Evolutionary conservation across 1,140 invertebrate species (phyloP), one percentile per base, ranked within the genome.

Genomic region (Pollicipes pollicipes): DNA sequence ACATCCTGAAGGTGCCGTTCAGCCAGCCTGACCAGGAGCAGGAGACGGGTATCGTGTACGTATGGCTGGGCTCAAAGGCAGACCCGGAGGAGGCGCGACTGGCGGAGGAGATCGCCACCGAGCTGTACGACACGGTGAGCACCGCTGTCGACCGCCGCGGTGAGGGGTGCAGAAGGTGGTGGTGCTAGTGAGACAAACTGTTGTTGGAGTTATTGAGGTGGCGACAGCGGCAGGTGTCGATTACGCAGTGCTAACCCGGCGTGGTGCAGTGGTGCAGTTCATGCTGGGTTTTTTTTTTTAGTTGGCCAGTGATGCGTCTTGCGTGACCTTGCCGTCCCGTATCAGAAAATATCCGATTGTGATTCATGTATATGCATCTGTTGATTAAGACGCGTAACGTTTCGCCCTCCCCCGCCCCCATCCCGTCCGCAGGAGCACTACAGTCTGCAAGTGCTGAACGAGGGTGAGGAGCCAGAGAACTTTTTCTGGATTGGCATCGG

Each of bases 401-500:
- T n/a, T n/a, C n/a, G n/a, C n/a, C n/a, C n/a, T n/a, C n/a, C n/a
- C n/a, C n/a, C n/a, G n/a, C n/a, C n/a, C n/a, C n/a, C n/a, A n/a
- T n/a, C n/a, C n/a, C n/a, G 10, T 45, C n/a, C 10, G 70, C 72
- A 28, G 71, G 77, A 17, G 32, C 45, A 24, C 35, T 70, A 90
- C 73, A 91, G 89, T 79, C 78, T 94, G 67, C 81, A 89, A 83
- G 86, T 94, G 26, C 81, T 99, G 67, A 91, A 89, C 75, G 97
- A 99, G 84, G 95, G 96, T 35, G 92, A 96, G 79, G 97, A 99
- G 81, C 95, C 96, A 4, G 94, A 97, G 77, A 97, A 98, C 78
- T 99, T 99, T 84, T 98, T 98, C 79, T 99, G 97, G 97, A 87
- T 97, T 67, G 94, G 87, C 30, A 82, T 99, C 21, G 93, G 93